phyloP scores from a whole-genome alignment of 35 echinoderm and acorn worm species.

The Apostichopus californicus region DNA sequence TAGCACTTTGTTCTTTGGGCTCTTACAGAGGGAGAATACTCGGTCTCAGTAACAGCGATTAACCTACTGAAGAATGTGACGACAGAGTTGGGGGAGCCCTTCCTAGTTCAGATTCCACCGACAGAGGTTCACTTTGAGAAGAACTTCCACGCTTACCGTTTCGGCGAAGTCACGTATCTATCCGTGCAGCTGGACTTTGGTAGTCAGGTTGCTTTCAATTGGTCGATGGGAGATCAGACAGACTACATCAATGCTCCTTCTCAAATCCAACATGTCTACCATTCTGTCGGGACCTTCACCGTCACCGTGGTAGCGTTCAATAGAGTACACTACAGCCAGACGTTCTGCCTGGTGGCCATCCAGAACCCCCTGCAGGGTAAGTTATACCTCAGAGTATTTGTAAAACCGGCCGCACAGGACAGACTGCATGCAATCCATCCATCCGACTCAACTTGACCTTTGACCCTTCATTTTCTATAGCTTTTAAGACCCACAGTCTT shows the following conservation, averaged over 20 bases:
- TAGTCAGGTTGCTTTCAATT: conserved; percentile 78
- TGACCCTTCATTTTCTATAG: no score
- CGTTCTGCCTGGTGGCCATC: conserved; percentile 42
- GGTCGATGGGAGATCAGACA: conserved; percentile 99
- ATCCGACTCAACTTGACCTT: no score
- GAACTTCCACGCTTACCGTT: conserved; percentile 38
- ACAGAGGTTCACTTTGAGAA: conserved; percentile 48
- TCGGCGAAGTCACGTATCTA: conserved; percentile 69
- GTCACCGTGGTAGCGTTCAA: conserved; percentile 84
- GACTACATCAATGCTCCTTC: conserved; percentile 63
- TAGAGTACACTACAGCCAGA: conserved; percentile 45
- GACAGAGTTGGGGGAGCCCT: conserved; percentile 37
- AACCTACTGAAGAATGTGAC: conserved; percentile 74
- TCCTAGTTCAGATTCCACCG: conserved; percentile 81
- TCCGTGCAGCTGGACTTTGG: conserved; percentile 33
- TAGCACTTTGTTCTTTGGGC: no score
- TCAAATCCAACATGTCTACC: conserved; percentile 71
- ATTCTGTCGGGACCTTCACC: conserved; percentile 31
- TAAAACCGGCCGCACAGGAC: no score
- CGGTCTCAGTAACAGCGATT: conserved; percentile 60
- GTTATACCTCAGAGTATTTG: neutral
- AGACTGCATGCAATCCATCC: no score
- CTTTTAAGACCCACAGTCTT: no score
- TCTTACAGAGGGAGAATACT: conserved; percentile 82
- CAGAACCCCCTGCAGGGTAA: conserved; percentile 65